phyloP scores from a whole-genome alignment of 2,888 invertebrate species.

The Drosophila fungiperda region DNA sequence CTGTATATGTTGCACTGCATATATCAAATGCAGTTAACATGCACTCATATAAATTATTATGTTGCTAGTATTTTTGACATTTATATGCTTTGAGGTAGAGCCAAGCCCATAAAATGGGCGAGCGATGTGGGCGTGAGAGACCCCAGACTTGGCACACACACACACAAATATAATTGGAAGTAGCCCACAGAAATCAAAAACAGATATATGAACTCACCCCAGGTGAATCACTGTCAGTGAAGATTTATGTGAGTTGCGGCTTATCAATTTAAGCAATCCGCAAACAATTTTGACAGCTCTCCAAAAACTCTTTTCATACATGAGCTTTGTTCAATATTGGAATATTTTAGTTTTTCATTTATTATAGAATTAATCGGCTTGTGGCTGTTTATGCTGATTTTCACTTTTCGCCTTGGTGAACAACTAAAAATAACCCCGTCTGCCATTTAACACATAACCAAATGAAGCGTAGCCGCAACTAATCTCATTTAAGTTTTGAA shows the following conservation, averaged over 20 bases:
- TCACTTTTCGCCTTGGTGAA: slow-evolving; percentile 45
- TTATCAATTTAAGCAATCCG: slow-evolving; percentile 42
- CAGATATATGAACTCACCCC: background rate
- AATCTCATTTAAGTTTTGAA: slow-evolving; percentile 68
- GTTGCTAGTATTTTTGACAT: slow-evolving; percentile 65
- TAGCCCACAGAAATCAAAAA: background rate
- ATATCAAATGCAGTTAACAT: slow-evolving; percentile 41
- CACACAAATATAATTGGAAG: background rate
- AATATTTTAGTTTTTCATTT: slow-evolving; percentile 5
- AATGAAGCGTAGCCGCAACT: slow-evolving; percentile 63
- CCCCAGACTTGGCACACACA: slow-evolving; percentile 1
- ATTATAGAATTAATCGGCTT: slow-evolving; percentile 24
- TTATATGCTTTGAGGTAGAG: slow-evolving; percentile 57
- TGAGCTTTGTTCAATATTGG: slow-evolving; percentile 2
- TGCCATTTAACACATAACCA: slow-evolving; percentile 43
- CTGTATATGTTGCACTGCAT: slow-evolving; percentile 6
- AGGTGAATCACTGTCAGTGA: slow-evolving; percentile 22
- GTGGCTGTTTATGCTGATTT: slow-evolving; percentile 44
- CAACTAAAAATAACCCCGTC: slow-evolving; percentile 26
- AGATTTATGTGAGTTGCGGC: slow-evolving; percentile 39
- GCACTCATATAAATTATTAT: slow-evolving; percentile 61
- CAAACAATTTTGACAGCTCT: slow-evolving; percentile 43
- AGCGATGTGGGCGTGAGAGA: slow-evolving; percentile 27
- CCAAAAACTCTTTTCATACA: slow-evolving; percentile 17
- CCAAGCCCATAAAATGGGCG: slow-evolving; percentile 38